Base-by-base conservation (phyloP, 2,797 vertebrate species). In the Enteromius viviparus region DNA sequence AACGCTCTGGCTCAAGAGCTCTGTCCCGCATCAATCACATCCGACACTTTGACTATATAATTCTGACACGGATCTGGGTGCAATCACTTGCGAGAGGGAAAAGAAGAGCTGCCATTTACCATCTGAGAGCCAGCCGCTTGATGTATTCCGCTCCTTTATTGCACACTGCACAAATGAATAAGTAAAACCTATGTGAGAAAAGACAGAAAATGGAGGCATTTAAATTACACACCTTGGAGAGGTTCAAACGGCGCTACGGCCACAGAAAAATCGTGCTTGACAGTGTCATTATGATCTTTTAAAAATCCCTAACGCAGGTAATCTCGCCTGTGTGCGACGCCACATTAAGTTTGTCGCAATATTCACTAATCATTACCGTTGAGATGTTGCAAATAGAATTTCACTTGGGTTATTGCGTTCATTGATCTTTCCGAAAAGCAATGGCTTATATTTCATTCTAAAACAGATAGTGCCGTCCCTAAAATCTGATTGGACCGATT, bases 91-190 rank as follows among this genome's bases (percentile, higher is more conserved):
- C 37, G 21, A 69, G 32, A 32, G 12, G 4, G 29, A 19, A 34
- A 40, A 62, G 55, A 23, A 23, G 55, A 26, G 26, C 26, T 15
- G 69, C 40, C 40, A 72, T 91, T 95, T 89, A 97, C 96, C 98
- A 99, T 91, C 98, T 91, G 78, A 99, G 90, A 21, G 97, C 94
- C 90, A 99, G 91, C n/a, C 97, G 96, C 70, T 96, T 96, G 76
- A 98, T 95, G 80, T 96, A 97, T 83, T 99, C 98, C 0, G 95
- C 94, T 6, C 98, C 97, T 89, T 97, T 96, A 91, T 97, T 98
- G 91, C 98, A 99, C n/a, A 97, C 96, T 0, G 96, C 94, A 88
- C 98, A 99, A 90, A 96, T 94, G 87, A 98, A 99, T 83, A 97
- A 92, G 87, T 97, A 99, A 91, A 99, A 99, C 91, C 97, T 99